These are phyloP conservation scores for Dryocosmus kuriphilus DNA, from an alignment of 2,888 invertebrate genomes.

Conservation along the genomic window DNA sequence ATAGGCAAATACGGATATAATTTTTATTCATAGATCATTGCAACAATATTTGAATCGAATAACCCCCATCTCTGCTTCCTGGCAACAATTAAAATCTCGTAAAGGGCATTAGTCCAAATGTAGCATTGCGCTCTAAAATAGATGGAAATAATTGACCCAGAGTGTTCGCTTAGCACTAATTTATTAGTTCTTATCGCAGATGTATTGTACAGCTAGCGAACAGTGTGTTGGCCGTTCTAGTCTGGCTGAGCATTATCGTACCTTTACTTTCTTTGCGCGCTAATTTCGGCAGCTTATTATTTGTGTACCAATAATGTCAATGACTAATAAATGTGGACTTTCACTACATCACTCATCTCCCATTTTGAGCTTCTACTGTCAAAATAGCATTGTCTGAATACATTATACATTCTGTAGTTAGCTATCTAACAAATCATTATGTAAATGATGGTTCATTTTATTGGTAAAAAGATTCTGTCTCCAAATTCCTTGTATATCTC, in stretches of 20 bases:
- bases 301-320: neutral
- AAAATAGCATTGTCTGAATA: too few relatives aligned
- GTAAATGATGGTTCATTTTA: too few relatives aligned
- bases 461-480: too few relatives aligned
- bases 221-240: constrained; percentile 26
- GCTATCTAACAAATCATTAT: too few relatives aligned
- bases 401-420: too few relatives aligned
- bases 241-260: neutral
- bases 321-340: neutral
- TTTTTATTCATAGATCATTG: too few relatives aligned
- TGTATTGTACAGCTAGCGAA: constrained; percentile 54
- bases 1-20: too few relatives aligned
- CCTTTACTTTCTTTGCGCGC: constrained; percentile 11
- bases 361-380: too few relatives aligned
- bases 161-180: constrained; percentile 61
- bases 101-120: constrained; percentile 48
- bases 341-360: too few relatives aligned
- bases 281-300: neutral
- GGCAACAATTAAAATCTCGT: constrained; percentile 61
- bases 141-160: constrained; percentile 68
- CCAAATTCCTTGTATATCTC: too few relatives aligned
- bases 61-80: constrained; percentile 39
- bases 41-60: too few relatives aligned
- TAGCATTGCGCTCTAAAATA: constrained; percentile 61
- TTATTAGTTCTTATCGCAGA: constrained; percentile 63